Evolutionary conservation across 2,888 invertebrate species (phyloP), one percentile per base, ranked within the genome.

Genomic region (Chymomyza amoena): DNA sequence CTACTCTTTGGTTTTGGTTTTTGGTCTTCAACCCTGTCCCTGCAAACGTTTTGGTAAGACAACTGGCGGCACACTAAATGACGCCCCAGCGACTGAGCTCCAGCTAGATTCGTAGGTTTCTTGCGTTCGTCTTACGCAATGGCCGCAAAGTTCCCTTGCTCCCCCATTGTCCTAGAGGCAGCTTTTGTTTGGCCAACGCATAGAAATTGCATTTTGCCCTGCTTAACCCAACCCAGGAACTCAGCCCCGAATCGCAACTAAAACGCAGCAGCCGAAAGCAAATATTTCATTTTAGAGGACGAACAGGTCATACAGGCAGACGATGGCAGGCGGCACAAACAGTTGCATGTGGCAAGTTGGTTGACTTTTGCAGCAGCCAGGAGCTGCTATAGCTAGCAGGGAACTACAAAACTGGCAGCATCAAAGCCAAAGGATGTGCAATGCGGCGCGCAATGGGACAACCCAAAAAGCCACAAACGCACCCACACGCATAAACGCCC

Each of bases 271-370:
- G 80, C 76, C 78, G 79, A 77, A 77, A 70, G 71, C 71, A 87
- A 89, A 90, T 90, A 90, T 90, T 90, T 90, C 86, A 89, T 88
- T 87, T 86, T 87, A 87, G 89, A 90, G 90, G 90, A 90, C 90
- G 89, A 90, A 89, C 90, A 90, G 89, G 90, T 90, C 89, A 89
- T 80, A 82, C 57, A 18, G 52, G 18, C 52, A 16, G 52, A 18
- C 52, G 52, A 51, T 16, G 51, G 18, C 16, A 54, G 16, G 52
- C 52, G 52, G 52, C 16, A 13, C 16, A 18, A 18, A 16, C 52
- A 54, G 52, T 54, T 18, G 52, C 16, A 7, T 54, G 39, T 57
- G 57, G 57, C 13, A 6, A 25, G 18, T 57, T 57, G 83, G 83
- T 87, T 84, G 83, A 83, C 87, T 82, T 82, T 82, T 78, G 76